Percentiles rank a stretch among this genome's conserved stretches.
phyloP scores from a whole-genome alignment of 1,140 invertebrate genomes.

The Micrasema longulum region DNA sequence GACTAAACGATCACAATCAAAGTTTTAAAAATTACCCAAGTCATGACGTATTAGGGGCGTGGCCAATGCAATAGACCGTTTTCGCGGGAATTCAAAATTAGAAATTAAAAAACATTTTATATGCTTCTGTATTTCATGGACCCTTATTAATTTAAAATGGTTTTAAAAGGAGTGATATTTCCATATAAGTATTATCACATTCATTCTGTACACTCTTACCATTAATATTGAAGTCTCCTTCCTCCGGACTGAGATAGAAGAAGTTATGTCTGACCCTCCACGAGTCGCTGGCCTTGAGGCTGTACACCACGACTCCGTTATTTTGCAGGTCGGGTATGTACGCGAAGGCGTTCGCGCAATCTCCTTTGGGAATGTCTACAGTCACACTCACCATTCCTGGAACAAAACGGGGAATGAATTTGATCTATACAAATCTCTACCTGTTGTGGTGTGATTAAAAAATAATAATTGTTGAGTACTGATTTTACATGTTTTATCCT shows the following conservation, averaged over 20 bases:
- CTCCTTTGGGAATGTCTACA: conserved; percentile 69
- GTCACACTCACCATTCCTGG: conserved; percentile 69
- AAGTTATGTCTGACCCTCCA: conserved; percentile 77
- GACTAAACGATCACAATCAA: no score
- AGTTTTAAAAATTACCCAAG: no score
- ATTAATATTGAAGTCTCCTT: conserved; percentile 66
- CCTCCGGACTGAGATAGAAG: conserved; percentile 77
- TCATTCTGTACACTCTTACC: background rate
- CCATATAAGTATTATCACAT: no score
- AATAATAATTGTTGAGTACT: no score
- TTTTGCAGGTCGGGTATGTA: conserved; percentile 75
- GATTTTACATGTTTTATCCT: background rate
- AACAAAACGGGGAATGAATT: conserved; percentile 60
- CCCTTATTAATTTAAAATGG: no score
- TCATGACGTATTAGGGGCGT: no score
- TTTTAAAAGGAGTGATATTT: background rate
- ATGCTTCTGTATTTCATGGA: no score
- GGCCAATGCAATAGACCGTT: no score
- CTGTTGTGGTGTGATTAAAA: no score
- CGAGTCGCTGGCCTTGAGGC: conserved; percentile 72
- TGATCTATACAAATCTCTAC: no score
- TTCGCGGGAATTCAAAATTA: no score
- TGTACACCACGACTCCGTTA: conserved; percentile 76
- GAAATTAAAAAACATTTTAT: no score
- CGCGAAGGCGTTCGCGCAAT: conserved; percentile 73